Base-by-base conservation (phyloP, 2,888 invertebrate species). In the Dyspetes luteomarginatus region DNA sequence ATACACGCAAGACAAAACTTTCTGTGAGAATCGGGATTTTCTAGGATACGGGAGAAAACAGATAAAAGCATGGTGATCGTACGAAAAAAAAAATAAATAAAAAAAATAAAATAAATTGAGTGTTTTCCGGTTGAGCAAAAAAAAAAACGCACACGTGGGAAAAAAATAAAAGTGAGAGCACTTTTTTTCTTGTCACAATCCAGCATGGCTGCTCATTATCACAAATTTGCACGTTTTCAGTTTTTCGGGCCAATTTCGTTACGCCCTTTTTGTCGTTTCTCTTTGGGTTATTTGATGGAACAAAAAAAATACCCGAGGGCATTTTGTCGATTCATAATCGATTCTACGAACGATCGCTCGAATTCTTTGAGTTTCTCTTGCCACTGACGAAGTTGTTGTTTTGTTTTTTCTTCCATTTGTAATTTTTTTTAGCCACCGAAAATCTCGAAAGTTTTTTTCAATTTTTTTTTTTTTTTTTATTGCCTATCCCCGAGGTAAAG, bases 401-500 rank as follows among this genome's bases (percentile, higher is more conserved):
- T 55, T 7, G 26, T 71, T 60, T 71, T 71, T 36, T 55, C 56
- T 28, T 45, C 65, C n/a, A 45, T 17, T 55, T 45, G n/a, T 55
- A 52, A 9, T 50, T 58, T 64, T 52, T 43, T 72, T 60, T 55
- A 15, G 58, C 60, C 68, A 60, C 52, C 24, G 30, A n/a, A n/a
- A n/a, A n/a, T n/a, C 17, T 58, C 71, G 15, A 64, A 56, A 19
- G 52, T 22, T 67, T 73, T 28, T 17, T 62, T 69, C 43, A 28
- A 17, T 50, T 36, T 36, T 85, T 52, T 55, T 71, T 65, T 78
- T 82, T 79, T 73, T 80, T 74, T 76, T 83, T 43, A 81, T 85
- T 79, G 62, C 78, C 72, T 86, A 60, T 55, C 62, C 87, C 86
- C 84, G 76, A 73, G 85, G 86, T 84, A 82, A 85, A 85, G 84